Base-by-base conservation (phyloP, 2,888 invertebrate genomes). In the Drosophila fulvimacula region DNA sequence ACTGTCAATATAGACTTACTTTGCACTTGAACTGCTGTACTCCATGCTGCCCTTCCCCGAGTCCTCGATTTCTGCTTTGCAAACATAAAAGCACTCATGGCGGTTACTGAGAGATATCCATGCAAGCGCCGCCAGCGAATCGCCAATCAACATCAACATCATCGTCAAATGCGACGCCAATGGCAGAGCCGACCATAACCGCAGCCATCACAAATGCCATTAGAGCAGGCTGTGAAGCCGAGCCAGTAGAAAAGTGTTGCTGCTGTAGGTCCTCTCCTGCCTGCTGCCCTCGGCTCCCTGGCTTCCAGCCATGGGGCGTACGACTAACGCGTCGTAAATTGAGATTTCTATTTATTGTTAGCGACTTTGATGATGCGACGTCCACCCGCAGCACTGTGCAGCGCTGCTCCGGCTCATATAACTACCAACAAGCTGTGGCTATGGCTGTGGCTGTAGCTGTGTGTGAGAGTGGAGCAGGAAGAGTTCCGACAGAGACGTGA, bases 271-370 rank as follows among this genome's bases (percentile, higher is more conserved):
- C 39, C 38, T 52, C 42, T n/a, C 51, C 1, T 21, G 1, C n/a
- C n/a, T 38, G 34, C 36, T 36, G 49, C 32, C 19, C 49, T 21
- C 51, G 9, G 4, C 19, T 3, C 15, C 2, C 21, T 36, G 3
- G 2, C 9, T 6, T 10, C 5, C 21, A 10, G n/a, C 24, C 21
- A 62, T 56, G 65, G 61, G 55, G 55, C 56, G 64, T 55, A 66
- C 67, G 67, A 69, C 87, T 81, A 88, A 85, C 83, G 83, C 78
- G 83, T 88, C 83, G 88, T 84, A 84, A 86, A 84, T 84, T 88
- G 83, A 84, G 83, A 84, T 84, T 84, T 84, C 88, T 88, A 88
- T 84, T 84, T 84, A 84, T 88, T 84, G 86, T 88, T 69, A 68
- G 73, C 71, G 68, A 78, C 83, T 78, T 69, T 71, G 53, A 27